Conservation (phyloP, 2,888 invertebrate species). For the Mesodorylaimus sp. region DNA sequence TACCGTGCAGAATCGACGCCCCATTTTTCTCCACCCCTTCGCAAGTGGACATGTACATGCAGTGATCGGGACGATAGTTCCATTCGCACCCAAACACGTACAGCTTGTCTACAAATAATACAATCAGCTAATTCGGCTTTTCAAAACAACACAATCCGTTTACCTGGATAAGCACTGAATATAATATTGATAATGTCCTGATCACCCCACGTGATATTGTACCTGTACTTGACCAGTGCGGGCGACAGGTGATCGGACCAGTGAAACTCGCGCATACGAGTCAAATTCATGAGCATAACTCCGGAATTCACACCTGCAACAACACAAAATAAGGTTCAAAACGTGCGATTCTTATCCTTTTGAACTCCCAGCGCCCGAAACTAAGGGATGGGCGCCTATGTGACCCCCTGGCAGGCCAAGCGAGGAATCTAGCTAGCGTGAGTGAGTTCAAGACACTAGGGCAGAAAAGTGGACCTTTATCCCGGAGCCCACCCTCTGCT, state of each 20-base stretch:
- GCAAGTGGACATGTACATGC: conserved; percentile 81
- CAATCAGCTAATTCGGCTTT: background rate
- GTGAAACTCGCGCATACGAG: conserved; percentile 62
- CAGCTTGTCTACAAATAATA: conserved; percentile 45
- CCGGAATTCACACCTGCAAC: conserved; percentile 72
- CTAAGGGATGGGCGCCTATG: no score
- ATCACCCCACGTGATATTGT: conserved; percentile 86
- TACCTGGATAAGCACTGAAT: conserved; percentile 6
- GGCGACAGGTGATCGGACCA: conserved; percentile 69
- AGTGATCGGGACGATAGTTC: conserved; percentile 85
- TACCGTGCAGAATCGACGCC: conserved; percentile 68
- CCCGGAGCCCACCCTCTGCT: no score
- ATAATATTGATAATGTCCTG: conserved; percentile 69
- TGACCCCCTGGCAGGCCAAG: no score
- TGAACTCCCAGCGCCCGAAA: no score
- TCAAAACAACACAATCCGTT: background rate
- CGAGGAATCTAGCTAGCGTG: no score
- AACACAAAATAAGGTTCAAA: conserved; percentile 5
- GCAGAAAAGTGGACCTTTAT: no score
- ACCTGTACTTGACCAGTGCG: conserved; percentile 61
- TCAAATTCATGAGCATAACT: conserved; percentile 91
- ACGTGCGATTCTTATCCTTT: no score
- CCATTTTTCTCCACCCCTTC: conserved; percentile 48
- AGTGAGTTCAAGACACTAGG: no score
- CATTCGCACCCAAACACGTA: conserved; percentile 61